Evolutionary conservation across 2,113 vertebrate genomes (phyloP), one percentile per base, ranked within the genome.

Genomic region (Orycteropus afer): DNA sequence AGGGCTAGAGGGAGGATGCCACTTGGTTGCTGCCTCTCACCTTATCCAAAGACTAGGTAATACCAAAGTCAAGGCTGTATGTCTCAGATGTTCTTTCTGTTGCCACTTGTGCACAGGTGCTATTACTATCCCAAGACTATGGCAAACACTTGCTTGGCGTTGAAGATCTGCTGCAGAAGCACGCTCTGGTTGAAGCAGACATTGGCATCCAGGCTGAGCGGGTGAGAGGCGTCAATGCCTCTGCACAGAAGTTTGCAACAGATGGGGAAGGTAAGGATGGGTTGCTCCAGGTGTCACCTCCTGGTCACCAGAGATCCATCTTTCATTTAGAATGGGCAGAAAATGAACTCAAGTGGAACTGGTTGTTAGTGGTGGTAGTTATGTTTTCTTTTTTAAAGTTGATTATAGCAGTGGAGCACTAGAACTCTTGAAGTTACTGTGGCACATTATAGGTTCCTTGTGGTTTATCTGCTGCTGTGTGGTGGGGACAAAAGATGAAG

Each of bases 131-230:
- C 95, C 99, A 99, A 98, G 99, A 99, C 95, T 99, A 99, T 0
- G 99, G 99, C 87, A 99, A 99, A 79, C 99, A 99, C 92, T 98
- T 99, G 95, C 92, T 99, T 14, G 99, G 99, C 0, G 99, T 99
- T 61, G 99, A 99, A 97, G 99, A 99, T 97, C 97, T 99, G 81
- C 98, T 99, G 42, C 99, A 99, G 98, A 99, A 99, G 96, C 99
- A 99, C 0, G 98, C 99, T 8, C 98, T 99, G 92, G 99, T 99
- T 47, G 99, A 99, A 98, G 99, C 99, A 0, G 99, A 99, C 98
- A 99, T 99, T 87, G 98, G 98, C 95, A 99, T 99, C 96, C 99
- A 99, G 96, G 99, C 99, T 25, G 99, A 99, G 96, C 97, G 99
- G 51, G 99, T 99, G 90, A 98, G 99, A 97, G 98, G 98, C 0